phyloP scores from a whole-genome alignment of 2,888 invertebrate genomes.

The Parnassius apollo region DNA sequence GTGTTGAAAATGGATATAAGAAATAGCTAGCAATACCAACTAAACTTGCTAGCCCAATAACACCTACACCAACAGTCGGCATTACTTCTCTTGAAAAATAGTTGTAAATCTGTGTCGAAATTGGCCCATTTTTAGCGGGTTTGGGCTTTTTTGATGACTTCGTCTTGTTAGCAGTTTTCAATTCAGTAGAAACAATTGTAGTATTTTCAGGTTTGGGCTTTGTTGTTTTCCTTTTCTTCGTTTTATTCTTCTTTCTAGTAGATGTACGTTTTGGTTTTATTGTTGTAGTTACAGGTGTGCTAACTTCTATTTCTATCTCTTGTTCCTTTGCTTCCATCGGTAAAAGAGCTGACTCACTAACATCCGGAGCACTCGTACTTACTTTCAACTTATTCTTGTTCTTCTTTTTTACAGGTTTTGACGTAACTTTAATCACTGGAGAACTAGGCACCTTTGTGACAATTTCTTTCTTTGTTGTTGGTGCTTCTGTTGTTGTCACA shows the following conservation, averaged over 20 bases:
- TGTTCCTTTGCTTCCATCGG: slow-evolving; percentile 74
- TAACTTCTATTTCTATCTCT: slow-evolving; percentile 74
- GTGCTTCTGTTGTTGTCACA: slow-evolving; percentile 46
- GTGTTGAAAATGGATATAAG: slow-evolving; percentile 86
- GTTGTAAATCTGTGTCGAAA: slow-evolving; percentile 88
- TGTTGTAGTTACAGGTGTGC: slow-evolving; percentile 69
- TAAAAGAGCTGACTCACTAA: slow-evolving; percentile 63
- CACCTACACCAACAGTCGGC: slow-evolving; percentile 89
- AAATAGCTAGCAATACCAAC: slow-evolving; percentile 89
- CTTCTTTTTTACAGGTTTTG: slow-evolving; percentile 65
- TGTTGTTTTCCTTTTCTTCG: slow-evolving; percentile 80
- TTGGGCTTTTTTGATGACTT: slow-evolving; percentile 70
- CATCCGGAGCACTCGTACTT: slow-evolving; percentile 46
- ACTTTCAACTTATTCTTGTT: slow-evolving; percentile 65
- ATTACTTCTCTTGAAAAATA: slow-evolving; percentile 89
- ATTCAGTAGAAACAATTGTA: slow-evolving; percentile 57
- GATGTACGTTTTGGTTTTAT: slow-evolving; percentile 73
- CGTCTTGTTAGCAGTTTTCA: slow-evolving; percentile 79
- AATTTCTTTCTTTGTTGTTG: slow-evolving; percentile 50
- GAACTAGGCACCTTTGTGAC: slow-evolving; percentile 45
- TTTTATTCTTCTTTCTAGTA: slow-evolving; percentile 79
- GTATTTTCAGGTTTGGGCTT: slow-evolving; percentile 60
- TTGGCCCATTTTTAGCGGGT: slow-evolving; percentile 72
- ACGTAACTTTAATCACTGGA: slow-evolving; percentile 45
- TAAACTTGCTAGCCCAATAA: slow-evolving; percentile 87